Base-by-base conservation (phyloP, 2,888 invertebrate species). In the Oligia fasciuncula region DNA sequence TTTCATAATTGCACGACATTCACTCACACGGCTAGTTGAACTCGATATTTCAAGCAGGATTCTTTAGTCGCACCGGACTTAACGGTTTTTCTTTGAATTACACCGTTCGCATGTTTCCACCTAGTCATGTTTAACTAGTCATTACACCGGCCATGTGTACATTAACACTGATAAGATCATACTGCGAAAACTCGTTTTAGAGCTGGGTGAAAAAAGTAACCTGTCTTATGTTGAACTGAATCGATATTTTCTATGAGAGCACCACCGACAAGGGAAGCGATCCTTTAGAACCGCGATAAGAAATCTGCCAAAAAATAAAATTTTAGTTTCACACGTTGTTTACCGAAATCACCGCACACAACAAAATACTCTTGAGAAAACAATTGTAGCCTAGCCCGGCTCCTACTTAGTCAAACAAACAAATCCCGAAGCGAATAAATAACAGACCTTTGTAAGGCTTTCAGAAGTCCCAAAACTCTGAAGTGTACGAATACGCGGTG, bases 401-500 rank as follows among this genome's bases (percentile, higher is more conserved):
- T 77, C 73, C 73, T 80, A 84, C 75, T 81, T 81, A 77, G 72
- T 77, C 65, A 79, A 85, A 85, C 74, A 76, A 72, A 65, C 76
- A 73, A 81, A 82, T 51, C 74, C 62, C 71, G 76, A 75, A 80
- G 49, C 70, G 76, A 82, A 89, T 84, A 80, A 86, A 85, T 89
- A 73, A 74, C 79, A 43, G 66, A 79, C 76, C 87, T 90, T 88
- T 84, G 84, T 84, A 80, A 81, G 80, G 82, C 85, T 86, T 85
- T 78, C 77, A 77, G 70, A 80, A 85, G 70, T 77, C 70, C 66
- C 69, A 51, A 81, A 85, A 82, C 79, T 77, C 57, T 29, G 73
- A 70, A 83, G 63, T 78, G 66, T 76, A 81, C 77, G 70, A 79
- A 78, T 76, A 57, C 49, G 35, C 51, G 69, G 75, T 80, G 72